Evolutionary conservation across 2,888 invertebrate species (phyloP).

Genomic region (Uropetala carovei): DNA sequence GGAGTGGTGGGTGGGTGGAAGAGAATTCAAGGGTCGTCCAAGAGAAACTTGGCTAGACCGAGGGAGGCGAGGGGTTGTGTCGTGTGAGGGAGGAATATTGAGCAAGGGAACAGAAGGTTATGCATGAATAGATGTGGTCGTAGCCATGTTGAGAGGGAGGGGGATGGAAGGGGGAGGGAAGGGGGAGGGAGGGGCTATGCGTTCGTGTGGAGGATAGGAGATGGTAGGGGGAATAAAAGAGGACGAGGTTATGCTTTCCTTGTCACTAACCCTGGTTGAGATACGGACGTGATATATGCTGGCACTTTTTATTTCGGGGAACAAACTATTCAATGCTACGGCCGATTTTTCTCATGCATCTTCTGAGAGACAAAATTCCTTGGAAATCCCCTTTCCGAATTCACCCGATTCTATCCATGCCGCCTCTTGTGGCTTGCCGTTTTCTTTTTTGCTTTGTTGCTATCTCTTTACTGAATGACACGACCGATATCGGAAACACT

Average conservation of each 20-base stretch:
- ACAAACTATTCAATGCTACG: constrained; percentile 15
- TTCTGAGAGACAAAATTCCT: background rate
- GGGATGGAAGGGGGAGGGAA: no score
- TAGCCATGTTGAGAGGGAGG: no score
- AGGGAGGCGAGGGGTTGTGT: background rate
- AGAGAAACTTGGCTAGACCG: constrained; percentile 3
- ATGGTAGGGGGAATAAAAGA: background rate
- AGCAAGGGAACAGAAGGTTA: background rate
- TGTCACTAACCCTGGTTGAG: constrained; percentile 22
- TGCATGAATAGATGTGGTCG: constrained; percentile 19
- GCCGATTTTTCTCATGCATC: background rate
- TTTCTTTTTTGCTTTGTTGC: no score
- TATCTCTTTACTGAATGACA: background rate
- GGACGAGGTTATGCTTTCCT: constrained; percentile 24
- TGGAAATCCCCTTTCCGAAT: background rate
- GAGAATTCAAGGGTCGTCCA: constrained; percentile 13
- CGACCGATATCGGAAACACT: constrained; percentile 12
- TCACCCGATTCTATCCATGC: background rate
- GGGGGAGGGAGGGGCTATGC: no score
- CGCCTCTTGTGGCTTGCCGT: background rate
- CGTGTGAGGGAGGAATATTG: background rate
- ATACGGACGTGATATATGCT: constrained; percentile 32
- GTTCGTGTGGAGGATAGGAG: no score
- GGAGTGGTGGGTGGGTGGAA: background rate
- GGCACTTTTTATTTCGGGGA: constrained; percentile 1